phyloP scores from a whole-genome alignment of 1,140 invertebrate genomes.

The Radopholus similis region DNA sequence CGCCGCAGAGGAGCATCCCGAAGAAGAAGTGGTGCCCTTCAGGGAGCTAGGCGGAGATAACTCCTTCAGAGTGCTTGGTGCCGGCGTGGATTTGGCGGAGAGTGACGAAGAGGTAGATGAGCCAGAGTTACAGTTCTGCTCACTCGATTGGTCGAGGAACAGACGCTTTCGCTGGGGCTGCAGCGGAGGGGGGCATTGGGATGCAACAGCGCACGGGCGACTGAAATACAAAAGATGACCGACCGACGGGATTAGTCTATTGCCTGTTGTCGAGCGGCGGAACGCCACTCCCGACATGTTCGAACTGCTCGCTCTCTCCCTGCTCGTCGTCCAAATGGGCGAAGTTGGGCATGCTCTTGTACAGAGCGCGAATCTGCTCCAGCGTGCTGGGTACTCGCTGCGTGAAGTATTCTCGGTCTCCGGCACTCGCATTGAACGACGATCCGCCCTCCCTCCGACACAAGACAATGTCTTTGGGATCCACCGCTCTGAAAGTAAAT shows the following conservation, averaged over 20 bases:
- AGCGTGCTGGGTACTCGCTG: background rate
- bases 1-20: background rate
- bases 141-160: background rate
- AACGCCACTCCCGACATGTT: background rate
- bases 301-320: background rate
- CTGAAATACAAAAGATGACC: too few relatives aligned
- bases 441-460: too few relatives aligned
- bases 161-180: background rate
- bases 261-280: background rate
- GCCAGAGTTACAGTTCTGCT: background rate
- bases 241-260: too few relatives aligned
- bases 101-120: background rate
- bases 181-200: background rate
- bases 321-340: background rate
- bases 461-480: too few relatives aligned
- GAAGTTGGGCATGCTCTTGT: slow-evolving; percentile 10
- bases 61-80: background rate
- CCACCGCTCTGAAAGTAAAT: background rate
- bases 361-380: slow-evolving; percentile 1
- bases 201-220: background rate
- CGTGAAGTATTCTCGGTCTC: background rate
- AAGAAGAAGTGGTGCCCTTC: background rate
- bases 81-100: background rate
- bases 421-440: background rate
- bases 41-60: background rate